Base-by-base conservation (phyloP, 2,888 invertebrate species). In the Melanargia galathea region DNA sequence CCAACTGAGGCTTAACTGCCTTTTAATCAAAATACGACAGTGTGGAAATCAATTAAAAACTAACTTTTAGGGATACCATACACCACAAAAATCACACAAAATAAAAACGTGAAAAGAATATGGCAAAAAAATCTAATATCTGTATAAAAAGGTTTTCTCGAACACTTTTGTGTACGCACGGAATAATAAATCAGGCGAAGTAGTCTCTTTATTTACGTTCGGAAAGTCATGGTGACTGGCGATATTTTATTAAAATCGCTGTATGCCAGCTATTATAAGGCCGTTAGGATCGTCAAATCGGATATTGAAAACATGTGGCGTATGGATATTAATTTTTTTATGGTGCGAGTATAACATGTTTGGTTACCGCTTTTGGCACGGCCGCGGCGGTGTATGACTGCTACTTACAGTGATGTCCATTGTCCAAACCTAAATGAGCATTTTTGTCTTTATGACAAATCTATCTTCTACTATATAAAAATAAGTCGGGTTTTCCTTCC, bases 271-370 rank as follows among this genome's bases (percentile, higher is more conserved):
- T 61, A 54, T 61, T 60, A 60, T 60, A 60, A 51, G 7, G 52
- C 52, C 60, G 52, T 60, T 61, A 61, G 55, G 61, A 48, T 38
- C 55, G 54, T 55, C 55, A 61, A 61, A 55, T 55, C 55, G 61
- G 54, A 46, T 61, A 61, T 61, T 46, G 55, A 26, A 46, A 58
- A 49, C 46, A 64, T 57, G 52, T 62, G 62, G 63, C 60, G 48
- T 48, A 10, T 33, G 45, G 33, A 43, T 58, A 48, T 58, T 58
- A 57, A 57, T 58, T 18, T 18, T 43, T 45, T 57, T 45, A 45
- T 30, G 30, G 10, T 10, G 7, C 3, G 43, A 43, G 51, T 30
- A 30, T 30, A 30, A 30, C 16, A 30, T 51, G 10, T 30, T 51
- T 51, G 30, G 30, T 33, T 30, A 33, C n/a, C 30, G 30, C 10